phyloP scores from a whole-genome alignment of 1,140 invertebrate genomes.

The Nomia melanderi region DNA sequence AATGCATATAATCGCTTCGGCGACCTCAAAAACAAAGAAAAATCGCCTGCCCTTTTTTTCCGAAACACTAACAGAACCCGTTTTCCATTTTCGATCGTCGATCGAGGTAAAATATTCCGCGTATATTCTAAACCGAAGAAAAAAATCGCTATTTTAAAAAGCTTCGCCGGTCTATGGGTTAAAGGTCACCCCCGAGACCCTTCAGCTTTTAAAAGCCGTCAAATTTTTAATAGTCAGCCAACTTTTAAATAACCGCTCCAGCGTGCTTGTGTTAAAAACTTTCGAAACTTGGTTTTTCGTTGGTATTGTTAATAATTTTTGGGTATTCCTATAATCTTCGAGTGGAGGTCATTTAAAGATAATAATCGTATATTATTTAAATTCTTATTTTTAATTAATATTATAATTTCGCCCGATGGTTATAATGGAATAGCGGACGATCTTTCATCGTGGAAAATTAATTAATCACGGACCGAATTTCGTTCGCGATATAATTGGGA shows the following conservation, averaged over 20 bases:
- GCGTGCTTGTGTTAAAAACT: no score
- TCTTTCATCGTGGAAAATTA: not conserved
- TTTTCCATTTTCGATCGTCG: not conserved
- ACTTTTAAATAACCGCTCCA: not conserved
- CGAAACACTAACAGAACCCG: no score
- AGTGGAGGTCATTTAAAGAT: no score
- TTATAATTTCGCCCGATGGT: not conserved
- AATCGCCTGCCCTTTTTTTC: not conserved
- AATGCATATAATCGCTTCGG: conserved; percentile 6
- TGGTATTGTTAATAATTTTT: no score
- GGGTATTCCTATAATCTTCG: no score
- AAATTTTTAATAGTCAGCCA: not conserved
- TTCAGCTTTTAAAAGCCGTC: not conserved
- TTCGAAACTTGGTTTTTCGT: no score
- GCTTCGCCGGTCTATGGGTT: not conserved
- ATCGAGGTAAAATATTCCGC: no score
- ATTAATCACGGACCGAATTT: not conserved
- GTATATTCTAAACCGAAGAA: no score
- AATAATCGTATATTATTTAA: no score
- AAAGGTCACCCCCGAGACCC: not conserved
- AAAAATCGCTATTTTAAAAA: not conserved
- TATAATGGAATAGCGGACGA: not conserved
- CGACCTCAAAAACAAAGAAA: not conserved
- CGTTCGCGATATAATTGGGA: no score
- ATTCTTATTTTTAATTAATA: no score